phyloP scores from a whole-genome alignment of 2,797 vertebrate species.

The Muscicapa comitata region DNA sequence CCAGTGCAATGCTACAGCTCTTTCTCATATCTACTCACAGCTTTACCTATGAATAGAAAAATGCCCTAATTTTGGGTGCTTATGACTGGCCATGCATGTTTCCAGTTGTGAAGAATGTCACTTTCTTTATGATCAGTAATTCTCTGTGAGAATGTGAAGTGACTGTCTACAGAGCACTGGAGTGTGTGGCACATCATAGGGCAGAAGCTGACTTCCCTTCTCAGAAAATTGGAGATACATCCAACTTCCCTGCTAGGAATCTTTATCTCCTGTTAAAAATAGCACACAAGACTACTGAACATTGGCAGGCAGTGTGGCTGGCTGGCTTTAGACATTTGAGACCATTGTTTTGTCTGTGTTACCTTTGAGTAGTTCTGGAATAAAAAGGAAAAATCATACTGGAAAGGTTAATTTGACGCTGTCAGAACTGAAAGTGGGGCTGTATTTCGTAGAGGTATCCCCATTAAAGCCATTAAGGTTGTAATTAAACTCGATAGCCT shows the following conservation, averaged over 20 bases:
- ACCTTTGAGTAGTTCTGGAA: background rate
- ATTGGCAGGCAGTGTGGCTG: background rate
- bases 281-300: background rate
- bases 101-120: background rate
- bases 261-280: slow-evolving; percentile 20
- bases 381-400: background rate
- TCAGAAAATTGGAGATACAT: background rate
- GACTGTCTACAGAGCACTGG: background rate
- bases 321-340: background rate
- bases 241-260: background rate
- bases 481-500: background rate
- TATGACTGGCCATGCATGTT: background rate
- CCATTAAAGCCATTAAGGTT: background rate
- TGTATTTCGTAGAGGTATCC: background rate
- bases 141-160: background rate
- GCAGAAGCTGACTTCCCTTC: background rate
- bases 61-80: background rate
- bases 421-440: background rate
- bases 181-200: background rate
- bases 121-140: background rate
- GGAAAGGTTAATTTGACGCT: background rate
- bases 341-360: background rate
- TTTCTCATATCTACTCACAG: background rate
- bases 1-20: background rate
- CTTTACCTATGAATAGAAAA: background rate